Evolutionary conservation across 2,113 vertebrate species (phyloP).

Genomic region (Shinisaurus crocodilurus): DNA sequence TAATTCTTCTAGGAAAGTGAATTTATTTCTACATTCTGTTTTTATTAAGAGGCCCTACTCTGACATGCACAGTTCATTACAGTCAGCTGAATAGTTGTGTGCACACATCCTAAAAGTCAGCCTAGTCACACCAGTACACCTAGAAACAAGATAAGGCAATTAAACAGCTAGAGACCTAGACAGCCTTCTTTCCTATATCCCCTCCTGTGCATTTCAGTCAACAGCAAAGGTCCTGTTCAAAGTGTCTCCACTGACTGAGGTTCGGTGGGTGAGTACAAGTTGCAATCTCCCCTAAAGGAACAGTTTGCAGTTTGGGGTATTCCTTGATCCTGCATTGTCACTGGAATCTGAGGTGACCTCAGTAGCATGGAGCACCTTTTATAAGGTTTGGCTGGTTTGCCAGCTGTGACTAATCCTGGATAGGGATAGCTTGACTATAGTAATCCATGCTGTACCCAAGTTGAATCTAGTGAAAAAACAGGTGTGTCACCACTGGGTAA

Average conservation of each 20-base stretch:
- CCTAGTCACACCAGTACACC: not conserved
- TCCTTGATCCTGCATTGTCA: too few relatives aligned
- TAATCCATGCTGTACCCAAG: conserved; percentile 6
- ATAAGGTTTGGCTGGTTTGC: too few relatives aligned
- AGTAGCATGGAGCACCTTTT: too few relatives aligned
- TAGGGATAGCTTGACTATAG: too few relatives aligned
- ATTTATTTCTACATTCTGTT: conserved; percentile 12
- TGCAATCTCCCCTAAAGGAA: too few relatives aligned
- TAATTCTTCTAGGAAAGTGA: not conserved
- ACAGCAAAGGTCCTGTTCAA: not conserved
- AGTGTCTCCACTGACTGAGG: too few relatives aligned
- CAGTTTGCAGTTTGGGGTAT: too few relatives aligned
- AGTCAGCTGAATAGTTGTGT: not conserved
- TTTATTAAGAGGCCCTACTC: not conserved
- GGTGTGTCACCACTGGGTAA: conserved; percentile 28
- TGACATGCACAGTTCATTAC: not conserved
- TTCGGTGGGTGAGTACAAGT: too few relatives aligned
- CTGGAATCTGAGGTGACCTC: too few relatives aligned
- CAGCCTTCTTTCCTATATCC: not conserved
- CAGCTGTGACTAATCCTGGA: too few relatives aligned
- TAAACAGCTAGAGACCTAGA: not conserved
- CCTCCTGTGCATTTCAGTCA: too few relatives aligned
- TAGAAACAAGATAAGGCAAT: not conserved
- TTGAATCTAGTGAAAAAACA: conserved; percentile 48
- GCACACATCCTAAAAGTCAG: not conserved